Conservation (phyloP, 2,797 vertebrate species). For the Heliangelus exortis region DNA sequence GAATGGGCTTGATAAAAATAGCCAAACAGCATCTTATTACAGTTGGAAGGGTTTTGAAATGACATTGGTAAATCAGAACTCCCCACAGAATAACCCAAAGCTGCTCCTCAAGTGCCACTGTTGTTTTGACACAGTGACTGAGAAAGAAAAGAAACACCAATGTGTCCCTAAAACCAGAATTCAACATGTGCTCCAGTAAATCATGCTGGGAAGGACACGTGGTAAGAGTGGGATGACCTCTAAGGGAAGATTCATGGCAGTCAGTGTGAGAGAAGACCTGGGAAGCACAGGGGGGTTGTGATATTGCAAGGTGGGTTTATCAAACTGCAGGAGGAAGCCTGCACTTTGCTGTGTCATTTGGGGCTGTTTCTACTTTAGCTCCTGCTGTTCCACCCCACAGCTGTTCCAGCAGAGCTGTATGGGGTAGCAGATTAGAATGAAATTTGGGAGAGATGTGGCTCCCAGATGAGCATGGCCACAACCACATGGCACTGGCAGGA, state of each 20-base stretch:
- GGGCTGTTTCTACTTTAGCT: neutral
- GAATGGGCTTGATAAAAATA: neutral
- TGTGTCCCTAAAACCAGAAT: neutral
- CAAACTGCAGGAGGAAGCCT: neutral
- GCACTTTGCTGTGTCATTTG: neutral
- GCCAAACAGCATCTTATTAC: neutral
- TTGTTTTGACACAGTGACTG: neutral
- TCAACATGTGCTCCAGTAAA: neutral
- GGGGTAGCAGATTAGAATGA: neutral
- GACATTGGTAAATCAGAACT: neutral
- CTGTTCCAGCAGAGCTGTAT: neutral
- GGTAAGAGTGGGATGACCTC: neutral
- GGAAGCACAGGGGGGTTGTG: neutral
- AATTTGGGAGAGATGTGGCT: neutral
- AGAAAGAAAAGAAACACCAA: neutral
- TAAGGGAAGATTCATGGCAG: too few species aligned
- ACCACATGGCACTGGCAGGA: rapidly evolving
- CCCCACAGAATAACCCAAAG: neutral
- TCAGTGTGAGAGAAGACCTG: neutral
- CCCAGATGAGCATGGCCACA: neutral
- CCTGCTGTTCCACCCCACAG: neutral
- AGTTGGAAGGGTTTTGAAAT: neutral
- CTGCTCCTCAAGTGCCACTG: neutral
- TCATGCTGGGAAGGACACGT: neutral
- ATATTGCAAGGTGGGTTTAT: neutral